Percentiles rank a stretch among this genome's conserved stretches.
These are phyloP conservation scores for Mongoloraphidia duomilia DNA, from an alignment of 2,888 invertebrate genomes.

Conservation along the genomic window DNA sequence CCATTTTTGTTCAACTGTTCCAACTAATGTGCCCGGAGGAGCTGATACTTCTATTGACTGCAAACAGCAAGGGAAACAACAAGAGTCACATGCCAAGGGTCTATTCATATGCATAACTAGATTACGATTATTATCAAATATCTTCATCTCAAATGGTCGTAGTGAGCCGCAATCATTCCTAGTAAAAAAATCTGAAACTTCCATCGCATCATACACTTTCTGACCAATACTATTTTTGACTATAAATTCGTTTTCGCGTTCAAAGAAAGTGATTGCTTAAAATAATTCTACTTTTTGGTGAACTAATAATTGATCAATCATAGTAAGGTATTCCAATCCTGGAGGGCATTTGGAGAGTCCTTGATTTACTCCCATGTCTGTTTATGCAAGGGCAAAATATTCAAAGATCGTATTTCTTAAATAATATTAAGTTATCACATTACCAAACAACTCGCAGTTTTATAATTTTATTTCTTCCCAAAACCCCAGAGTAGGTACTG, in stretches of 20 bases:
- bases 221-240: slow-evolving; percentile 57
- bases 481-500: no score
- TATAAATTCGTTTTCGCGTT: slow-evolving; percentile 70
- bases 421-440: no score
- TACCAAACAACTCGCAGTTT: no score
- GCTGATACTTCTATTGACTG: slow-evolving; percentile 61
- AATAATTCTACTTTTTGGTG: slow-evolving; percentile 52
- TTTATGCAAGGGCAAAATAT: no score
- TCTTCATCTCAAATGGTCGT: slow-evolving; percentile 67
- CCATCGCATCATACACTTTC: slow-evolving; percentile 57
- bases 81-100: slow-evolving; percentile 58
- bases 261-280: slow-evolving; percentile 58
- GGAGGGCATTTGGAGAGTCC: slow-evolving; percentile 54
- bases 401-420: no score
- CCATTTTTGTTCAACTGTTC: slow-evolving; percentile 63
- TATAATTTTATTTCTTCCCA: no score
- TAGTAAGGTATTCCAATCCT: slow-evolving; percentile 67
- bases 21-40: slow-evolving; percentile 28
- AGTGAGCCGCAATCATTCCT: slow-evolving; percentile 61
- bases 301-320: slow-evolving; percentile 58
- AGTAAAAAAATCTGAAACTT: slow-evolving; percentile 64
- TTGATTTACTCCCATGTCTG: slow-evolving; percentile 19
- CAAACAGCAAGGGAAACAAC: no score
- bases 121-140: slow-evolving; percentile 56
- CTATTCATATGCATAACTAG: slow-evolving; percentile 70